Conservation (phyloP, 2,113 vertebrate genomes). For the Campylomormyrus numenius region DNA sequence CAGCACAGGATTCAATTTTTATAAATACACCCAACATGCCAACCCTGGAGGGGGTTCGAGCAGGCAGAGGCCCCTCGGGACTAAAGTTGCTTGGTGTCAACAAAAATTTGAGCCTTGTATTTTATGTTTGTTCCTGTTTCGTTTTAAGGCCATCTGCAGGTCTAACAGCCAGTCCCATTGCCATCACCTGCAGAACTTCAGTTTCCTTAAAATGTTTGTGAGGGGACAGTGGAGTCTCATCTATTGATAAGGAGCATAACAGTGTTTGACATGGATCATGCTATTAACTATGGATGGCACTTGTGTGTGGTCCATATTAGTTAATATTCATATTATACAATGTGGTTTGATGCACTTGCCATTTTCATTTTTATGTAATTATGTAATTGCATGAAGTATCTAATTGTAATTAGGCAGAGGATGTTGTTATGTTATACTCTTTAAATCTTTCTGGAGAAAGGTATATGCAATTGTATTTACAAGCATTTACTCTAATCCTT, state of each 20-base stretch:
- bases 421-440: not conserved
- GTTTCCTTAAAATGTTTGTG: not conserved
- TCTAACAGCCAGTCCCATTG: not conserved
- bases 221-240: not conserved
- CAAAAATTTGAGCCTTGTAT: not conserved
- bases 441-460: not conserved
- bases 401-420: not conserved
- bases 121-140: not conserved
- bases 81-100: not conserved
- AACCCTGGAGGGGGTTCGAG: not conserved
- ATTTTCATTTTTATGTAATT: not conserved
- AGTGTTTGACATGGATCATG: not conserved
- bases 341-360: not conserved
- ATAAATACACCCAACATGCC: not conserved
- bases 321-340: constrained; percentile 6
- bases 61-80: not conserved
- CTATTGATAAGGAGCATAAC: not conserved
- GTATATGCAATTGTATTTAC: not conserved
- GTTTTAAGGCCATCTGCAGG: not conserved
- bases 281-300: not conserved
- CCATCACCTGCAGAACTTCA: not conserved
- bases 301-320: not conserved
- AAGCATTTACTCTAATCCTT: not conserved
- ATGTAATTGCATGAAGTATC: not conserved
- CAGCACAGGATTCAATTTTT: not conserved